Evolutionary conservation across 2,888 invertebrate species (phyloP).

Genomic region (Brassicogethes aeneus): DNA sequence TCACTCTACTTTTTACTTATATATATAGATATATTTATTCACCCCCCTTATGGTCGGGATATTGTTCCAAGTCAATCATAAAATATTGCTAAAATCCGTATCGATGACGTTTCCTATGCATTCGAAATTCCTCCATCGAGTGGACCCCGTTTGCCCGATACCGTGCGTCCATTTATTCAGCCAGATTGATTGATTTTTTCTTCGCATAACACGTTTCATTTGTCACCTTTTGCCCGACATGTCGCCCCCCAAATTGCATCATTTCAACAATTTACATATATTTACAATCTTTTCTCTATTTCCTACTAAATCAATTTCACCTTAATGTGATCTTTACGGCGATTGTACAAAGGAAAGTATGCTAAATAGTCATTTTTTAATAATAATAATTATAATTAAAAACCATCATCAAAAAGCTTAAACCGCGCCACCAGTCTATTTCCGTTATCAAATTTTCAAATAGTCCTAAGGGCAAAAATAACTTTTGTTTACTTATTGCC

Average conservation of each 20-base stretch:
- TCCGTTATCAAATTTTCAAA: constrained; percentile 2
- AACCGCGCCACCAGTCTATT: no score
- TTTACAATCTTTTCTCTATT: no score
- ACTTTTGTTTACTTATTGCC: not conserved
- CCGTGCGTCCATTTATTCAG: constrained; percentile 32
- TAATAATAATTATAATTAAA: no score
- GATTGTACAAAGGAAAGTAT: no score
- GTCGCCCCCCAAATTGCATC: not conserved
- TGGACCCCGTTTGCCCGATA: constrained; percentile 23
- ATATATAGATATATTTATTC: no score
- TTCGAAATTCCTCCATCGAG: constrained; percentile 33
- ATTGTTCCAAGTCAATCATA: constrained; percentile 38
- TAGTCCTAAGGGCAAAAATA: not conserved
- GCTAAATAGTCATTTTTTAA: no score
- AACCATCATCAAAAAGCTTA: no score
- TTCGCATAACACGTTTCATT: not conserved
- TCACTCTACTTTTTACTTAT: no score
- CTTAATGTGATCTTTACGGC: no score
- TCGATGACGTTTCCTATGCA: constrained; percentile 41
- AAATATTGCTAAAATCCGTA: constrained; percentile 37
- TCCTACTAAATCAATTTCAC: no score
- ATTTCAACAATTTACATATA: not conserved
- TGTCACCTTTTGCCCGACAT: not conserved
- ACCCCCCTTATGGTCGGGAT: constrained; percentile 4
- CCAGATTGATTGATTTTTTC: constrained; percentile 24